Conservation (phyloP, 2,113 vertebrate genomes). For the Meles meles region DNA sequence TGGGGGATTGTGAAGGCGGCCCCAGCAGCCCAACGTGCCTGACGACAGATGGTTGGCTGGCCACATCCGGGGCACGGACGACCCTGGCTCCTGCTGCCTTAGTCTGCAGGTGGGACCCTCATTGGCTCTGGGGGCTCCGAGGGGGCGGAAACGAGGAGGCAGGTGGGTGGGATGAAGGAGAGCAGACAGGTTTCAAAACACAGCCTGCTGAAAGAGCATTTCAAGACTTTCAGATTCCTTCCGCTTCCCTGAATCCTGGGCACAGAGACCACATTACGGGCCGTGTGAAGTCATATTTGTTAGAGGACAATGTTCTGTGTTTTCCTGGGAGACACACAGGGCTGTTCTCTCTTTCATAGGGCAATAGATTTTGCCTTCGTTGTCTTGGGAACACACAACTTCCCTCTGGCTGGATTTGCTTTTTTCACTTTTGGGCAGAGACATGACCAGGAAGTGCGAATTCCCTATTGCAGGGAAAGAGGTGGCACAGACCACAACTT, state of each 20-base stretch:
- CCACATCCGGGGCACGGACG: background rate
- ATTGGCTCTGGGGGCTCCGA: rapidly evolving
- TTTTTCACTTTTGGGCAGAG: background rate
- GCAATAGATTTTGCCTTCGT: rapidly evolving
- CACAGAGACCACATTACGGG: rapidly evolving
- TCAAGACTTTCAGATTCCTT: rapidly evolving
- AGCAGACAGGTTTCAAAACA: rapidly evolving
- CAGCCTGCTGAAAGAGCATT: rapidly evolving
- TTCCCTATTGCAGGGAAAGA: no score
- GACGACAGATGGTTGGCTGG: background rate
- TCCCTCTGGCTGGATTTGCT: rapidly evolving
- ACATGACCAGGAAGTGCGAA: rapidly evolving
- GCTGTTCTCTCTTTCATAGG: no score
- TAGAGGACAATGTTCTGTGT: rapidly evolving
- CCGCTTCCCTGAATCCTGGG: background rate
- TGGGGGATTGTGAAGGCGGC: background rate
- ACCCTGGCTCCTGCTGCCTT: no score
- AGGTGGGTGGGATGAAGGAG: background rate
- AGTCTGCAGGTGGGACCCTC: rapidly evolving
- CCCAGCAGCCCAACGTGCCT: background rate
- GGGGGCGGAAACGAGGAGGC: rapidly evolving
- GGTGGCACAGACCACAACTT: rapidly evolving
- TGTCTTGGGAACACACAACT: background rate
- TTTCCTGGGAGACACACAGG: background rate
- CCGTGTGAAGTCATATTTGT: no score